Conservation (phyloP, 2,888 invertebrate genomes). For the Chrysolina oricalcia region DNA sequence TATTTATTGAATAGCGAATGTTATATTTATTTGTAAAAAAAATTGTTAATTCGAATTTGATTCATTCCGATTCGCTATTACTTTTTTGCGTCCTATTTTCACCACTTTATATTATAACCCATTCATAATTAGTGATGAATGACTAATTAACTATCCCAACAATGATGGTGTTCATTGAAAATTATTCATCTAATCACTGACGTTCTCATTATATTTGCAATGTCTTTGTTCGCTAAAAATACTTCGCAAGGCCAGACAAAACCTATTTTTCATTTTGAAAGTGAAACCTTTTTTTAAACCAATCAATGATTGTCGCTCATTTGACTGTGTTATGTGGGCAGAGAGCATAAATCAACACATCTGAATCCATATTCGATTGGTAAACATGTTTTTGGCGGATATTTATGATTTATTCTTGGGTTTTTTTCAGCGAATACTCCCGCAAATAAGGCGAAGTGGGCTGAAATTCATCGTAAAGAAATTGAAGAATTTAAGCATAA, state of each 20-base stretch:
- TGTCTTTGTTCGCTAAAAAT: slow-evolving; percentile 24
- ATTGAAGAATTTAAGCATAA: slow-evolving; percentile 61
- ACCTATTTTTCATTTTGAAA: slow-evolving; percentile 26
- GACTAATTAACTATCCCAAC: not conserved
- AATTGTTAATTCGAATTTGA: no score
- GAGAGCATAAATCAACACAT: slow-evolving; percentile 14
- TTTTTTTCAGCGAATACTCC: slow-evolving; percentile 72
- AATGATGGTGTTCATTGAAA: not conserved
- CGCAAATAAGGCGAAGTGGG: slow-evolving; percentile 73
- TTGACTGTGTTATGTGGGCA: slow-evolving; percentile 21
- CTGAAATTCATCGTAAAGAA: slow-evolving; percentile 69
- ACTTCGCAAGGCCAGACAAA: slow-evolving; percentile 26
- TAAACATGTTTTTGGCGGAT: slow-evolving; percentile 26
- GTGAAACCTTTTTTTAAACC: slow-evolving; percentile 12
- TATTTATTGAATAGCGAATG: no score
- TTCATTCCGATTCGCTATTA: no score
- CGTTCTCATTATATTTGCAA: not conserved
- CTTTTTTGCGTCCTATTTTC: no score
- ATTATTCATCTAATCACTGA: not conserved
- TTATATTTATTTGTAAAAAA: no score
- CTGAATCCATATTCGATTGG: slow-evolving; percentile 18
- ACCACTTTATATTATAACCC: no score
- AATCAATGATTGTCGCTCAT: slow-evolving; percentile 29
- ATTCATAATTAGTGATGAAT: not conserved
- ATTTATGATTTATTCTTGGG: slow-evolving; percentile 20